A percentile compares a stretch with the other conserved stretches of the same genome.
These are phyloP conservation scores for Caloenas nicobarica DNA, from an alignment of 2,113 vertebrate genomes.

Conservation along the genomic window DNA sequence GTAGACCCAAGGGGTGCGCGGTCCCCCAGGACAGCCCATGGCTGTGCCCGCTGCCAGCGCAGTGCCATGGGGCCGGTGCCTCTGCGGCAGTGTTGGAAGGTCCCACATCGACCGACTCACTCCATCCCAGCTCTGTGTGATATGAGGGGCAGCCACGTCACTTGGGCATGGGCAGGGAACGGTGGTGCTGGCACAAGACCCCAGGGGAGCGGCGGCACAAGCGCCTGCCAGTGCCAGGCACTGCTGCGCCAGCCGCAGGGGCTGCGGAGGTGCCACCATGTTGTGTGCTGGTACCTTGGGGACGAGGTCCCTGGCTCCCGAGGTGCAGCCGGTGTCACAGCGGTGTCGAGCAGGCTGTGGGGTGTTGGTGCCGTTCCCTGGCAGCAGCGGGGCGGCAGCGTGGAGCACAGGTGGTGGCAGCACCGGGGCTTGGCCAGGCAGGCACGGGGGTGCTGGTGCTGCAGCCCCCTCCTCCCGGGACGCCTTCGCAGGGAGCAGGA, in stretches of 20 bases:
- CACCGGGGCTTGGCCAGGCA: background rate
- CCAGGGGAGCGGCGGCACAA: background rate
- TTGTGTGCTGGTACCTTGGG: rapidly evolving
- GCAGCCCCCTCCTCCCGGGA: background rate
- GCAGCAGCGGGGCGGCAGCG: rapidly evolving
- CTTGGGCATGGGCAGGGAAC: rapidly evolving
- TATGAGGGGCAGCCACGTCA: rapidly evolving
- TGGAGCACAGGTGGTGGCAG: rapidly evolving
- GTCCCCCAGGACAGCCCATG: background rate
- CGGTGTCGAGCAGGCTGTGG: background rate
- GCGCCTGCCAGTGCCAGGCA: rapidly evolving
- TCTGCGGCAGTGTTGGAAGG: rapidly evolving
- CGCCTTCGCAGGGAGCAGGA: background rate
- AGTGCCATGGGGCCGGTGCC: background rate
- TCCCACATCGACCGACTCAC: rapidly evolving
- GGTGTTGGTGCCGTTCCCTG: background rate
- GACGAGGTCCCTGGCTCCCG: background rate
- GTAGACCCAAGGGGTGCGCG: background rate
- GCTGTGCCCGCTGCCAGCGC: background rate
- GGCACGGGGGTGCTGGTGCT: rapidly evolving
- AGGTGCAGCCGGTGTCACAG: background rate
- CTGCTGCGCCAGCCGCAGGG: rapidly evolving
- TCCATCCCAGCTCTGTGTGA: rapidly evolving
- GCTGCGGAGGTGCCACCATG: background rate
- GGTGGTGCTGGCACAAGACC: background rate